Conservation (phyloP, 2,113 vertebrate genomes). For the Coreoperca whiteheadi region DNA sequence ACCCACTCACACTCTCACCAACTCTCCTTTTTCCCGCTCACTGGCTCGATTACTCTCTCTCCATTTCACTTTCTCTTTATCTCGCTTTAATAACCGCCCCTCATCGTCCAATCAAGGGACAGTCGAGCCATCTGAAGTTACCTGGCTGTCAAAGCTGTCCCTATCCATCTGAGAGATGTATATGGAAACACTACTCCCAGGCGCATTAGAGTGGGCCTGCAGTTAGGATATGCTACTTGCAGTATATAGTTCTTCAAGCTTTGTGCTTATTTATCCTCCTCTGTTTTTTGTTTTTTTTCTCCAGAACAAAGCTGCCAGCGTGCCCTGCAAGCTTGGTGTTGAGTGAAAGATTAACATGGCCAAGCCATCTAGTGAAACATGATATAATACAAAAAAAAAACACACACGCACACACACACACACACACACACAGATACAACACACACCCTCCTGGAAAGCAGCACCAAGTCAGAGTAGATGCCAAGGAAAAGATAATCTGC, state of each 20-base stretch:
- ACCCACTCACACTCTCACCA: constrained; percentile 61
- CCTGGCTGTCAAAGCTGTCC: constrained; percentile 49
- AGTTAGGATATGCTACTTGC: constrained; percentile 43
- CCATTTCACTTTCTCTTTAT: constrained; percentile 67
- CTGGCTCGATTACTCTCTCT: constrained; percentile 39
- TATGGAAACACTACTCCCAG: constrained; percentile 21
- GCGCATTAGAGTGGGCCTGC: constrained; percentile 29
- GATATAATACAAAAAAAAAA: constrained; percentile 56
- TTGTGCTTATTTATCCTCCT: constrained; percentile 55
- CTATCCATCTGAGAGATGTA: constrained; percentile 49
- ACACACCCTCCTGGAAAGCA: constrained; percentile 76
- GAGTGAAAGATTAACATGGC: constrained; percentile 80
- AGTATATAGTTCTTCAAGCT: constrained; percentile 35
- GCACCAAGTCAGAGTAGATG: constrained; percentile 72
- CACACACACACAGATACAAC: constrained; percentile 45
- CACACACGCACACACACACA: constrained; percentile 12
- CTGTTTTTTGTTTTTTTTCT: constrained; percentile 26
- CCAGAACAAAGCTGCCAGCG: constrained; percentile 63
- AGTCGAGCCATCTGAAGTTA: constrained; percentile 67
- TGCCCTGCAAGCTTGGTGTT: constrained; percentile 71
- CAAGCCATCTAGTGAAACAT: constrained; percentile 72
- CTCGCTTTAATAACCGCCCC: constrained; percentile 62
- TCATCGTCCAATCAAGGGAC: constrained; percentile 70
- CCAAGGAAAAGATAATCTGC: constrained; percentile 80
- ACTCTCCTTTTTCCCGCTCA: constrained; percentile 56